Base-by-base conservation (phyloP, 64 coral and sea anemone species). In the Pocillopora damicornis region DNA sequence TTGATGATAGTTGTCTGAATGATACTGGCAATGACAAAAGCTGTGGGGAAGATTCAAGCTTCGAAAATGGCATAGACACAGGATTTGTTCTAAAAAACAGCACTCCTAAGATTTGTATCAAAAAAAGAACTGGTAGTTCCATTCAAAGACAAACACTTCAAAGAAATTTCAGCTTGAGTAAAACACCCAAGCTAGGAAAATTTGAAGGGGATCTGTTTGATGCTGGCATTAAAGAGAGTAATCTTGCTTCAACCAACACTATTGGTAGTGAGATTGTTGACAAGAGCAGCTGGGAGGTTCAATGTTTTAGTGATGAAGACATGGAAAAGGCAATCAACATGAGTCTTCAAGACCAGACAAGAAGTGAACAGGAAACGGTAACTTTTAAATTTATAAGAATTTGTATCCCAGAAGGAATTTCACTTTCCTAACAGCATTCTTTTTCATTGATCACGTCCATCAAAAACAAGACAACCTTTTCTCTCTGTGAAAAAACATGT, bases 291-390 rank as follows among this genome's bases (percentile, higher is more conserved):
- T 64, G 60, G 59, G 63, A 15, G 16, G 13, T 5, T 18, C 8
- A 38, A 57, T 23, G 9, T 7, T 85, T 85, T 58, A 58, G 64
- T 11, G 81, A 85, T 17, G 83, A 87, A 9, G 84, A 92, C 26
- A 63, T 92, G 36, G 83, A 45, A 35, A 87, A 75, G 61, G 90
- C 90, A 35, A 87, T 92, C 7, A 77, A 73, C 61, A 92, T 66
- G 77, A 92, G 90, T 60, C 59, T 92, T 11, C 13, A 92, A 35
- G 90, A 92, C 59, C 90, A 92, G 90, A 82, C 87, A 10, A 59
- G 82, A 87, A 22, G 51, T 51, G 42, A 51, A 51, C 7, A 4
- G 42, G 3, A 51, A 7, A 51, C 7, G 42, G 42, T 51, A 4
- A 51, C 7, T 51, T 2, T 51, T 4, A 51, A 51, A 51, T 7